A percentile compares a stretch with the other conserved stretches of the same genome.
Conservation (phyloP, 2,888 invertebrate species). For the Nowickia ferox region DNA sequence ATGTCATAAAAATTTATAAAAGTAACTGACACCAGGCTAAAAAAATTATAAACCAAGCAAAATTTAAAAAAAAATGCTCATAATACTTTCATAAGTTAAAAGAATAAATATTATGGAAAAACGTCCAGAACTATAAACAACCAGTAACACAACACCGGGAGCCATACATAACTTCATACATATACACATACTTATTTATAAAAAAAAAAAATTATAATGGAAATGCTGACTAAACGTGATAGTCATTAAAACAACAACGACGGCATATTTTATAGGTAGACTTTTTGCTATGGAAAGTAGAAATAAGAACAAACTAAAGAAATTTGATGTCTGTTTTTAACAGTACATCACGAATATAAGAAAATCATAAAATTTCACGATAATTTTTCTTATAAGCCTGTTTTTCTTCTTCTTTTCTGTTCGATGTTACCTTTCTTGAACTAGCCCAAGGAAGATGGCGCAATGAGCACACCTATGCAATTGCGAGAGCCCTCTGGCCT, state of each 20-base stretch:
- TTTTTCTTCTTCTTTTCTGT: too few species aligned
- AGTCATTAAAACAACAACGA: slow-evolving; percentile 29
- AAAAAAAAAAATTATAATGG: background rate
- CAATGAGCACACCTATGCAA: too few species aligned
- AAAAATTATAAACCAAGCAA: slow-evolving; percentile 8
- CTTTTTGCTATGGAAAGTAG: slow-evolving; percentile 34
- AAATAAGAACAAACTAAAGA: background rate
- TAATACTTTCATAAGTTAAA: slow-evolving; percentile 7
- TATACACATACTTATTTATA: background rate
- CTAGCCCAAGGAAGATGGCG: too few species aligned
- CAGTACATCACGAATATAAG: too few species aligned
- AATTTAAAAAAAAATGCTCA: slow-evolving; percentile 25
- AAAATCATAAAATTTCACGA: too few species aligned
- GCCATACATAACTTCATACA: background rate
- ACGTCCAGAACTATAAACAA: slow-evolving; percentile 24
- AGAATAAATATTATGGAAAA: background rate
- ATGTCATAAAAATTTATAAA: slow-evolving; percentile 19
- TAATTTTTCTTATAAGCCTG: too few species aligned
- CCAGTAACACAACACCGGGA: background rate
- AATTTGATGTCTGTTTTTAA: slow-evolving; percentile 4
- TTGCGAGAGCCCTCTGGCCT: too few species aligned
- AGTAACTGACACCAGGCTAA: slow-evolving; percentile 10
- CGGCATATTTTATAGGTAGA: slow-evolving; percentile 21
- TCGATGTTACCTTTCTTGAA: too few species aligned
- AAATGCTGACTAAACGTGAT: slow-evolving; percentile 53